A percentile compares a stretch with the other conserved stretches of the same genome.
phyloP scores from a whole-genome alignment of 2,797 vertebrate species.

The Eidolon dupreanum region DNA sequence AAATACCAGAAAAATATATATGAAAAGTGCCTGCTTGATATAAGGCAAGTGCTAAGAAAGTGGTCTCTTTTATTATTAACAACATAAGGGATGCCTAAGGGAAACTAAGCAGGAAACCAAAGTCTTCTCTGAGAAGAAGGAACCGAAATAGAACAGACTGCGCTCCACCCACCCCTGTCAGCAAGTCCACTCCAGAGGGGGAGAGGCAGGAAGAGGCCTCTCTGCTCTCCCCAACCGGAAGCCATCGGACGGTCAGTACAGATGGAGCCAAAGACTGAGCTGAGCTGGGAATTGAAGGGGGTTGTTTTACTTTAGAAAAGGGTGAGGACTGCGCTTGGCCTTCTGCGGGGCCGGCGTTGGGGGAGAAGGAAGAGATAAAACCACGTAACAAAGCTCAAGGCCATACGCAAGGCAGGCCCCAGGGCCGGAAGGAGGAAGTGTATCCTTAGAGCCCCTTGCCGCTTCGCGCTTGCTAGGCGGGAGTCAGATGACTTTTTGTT shows the following conservation, averaged over 20 bases:
- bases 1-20: background rate
- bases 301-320: background rate
- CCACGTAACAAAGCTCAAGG: background rate
- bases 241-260: background rate
- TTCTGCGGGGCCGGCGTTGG: background rate
- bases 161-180: background rate
- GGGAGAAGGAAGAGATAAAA: background rate
- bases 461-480: rapidly evolving
- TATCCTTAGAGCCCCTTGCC: background rate
- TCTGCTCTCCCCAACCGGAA: background rate
- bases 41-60: background rate
- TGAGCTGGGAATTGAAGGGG: background rate
- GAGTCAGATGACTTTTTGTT: background rate
- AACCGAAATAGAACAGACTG: conserved; percentile 2
- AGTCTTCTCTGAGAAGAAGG: background rate
- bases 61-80: background rate
- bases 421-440: background rate
- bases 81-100: background rate
- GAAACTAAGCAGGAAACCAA: conserved; percentile 50
- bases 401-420: background rate
- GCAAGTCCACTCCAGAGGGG: background rate
- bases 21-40: background rate
- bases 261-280: background rate
- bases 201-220: background rate
- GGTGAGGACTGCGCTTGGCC: background rate